These are phyloP conservation scores for Cetoscarus ocellatus DNA, from an alignment of 2,797 vertebrate genomes.

Conservation along the genomic window DNA sequence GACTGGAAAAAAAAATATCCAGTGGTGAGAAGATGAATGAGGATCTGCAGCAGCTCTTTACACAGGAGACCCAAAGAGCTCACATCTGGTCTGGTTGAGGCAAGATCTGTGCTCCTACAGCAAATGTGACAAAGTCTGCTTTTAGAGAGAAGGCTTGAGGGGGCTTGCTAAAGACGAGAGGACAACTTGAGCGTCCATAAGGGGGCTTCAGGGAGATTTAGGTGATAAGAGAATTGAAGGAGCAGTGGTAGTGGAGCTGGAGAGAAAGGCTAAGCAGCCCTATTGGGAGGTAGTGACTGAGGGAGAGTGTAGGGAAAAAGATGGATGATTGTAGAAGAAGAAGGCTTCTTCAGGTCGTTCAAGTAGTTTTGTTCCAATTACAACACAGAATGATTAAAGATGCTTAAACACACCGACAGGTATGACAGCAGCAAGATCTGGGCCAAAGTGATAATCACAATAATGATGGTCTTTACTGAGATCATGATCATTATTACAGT, in stretches of 20 bases:
- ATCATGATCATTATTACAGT: too few relatives aligned
- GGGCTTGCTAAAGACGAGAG: slow-evolving; percentile 26
- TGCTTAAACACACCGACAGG: not conserved
- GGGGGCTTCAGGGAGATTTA: slow-evolving; percentile 18
- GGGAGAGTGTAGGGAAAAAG: slow-evolving; percentile 1
- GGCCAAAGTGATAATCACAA: too few relatives aligned
- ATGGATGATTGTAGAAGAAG: not conserved
- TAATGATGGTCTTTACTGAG: too few relatives aligned
- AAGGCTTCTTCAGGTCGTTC: not conserved
- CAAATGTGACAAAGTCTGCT: slow-evolving; percentile 52
- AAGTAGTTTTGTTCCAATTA: slow-evolving; percentile 12
- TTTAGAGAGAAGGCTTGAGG: slow-evolving; percentile 23
- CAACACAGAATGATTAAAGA: slow-evolving; percentile 6
- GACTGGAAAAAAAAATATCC: slow-evolving; percentile 44
- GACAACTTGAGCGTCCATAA: slow-evolving; percentile 37
- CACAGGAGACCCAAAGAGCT: slow-evolving; percentile 48
- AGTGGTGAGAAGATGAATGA: slow-evolving; percentile 60
- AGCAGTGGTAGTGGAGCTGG: slow-evolving; percentile 31
- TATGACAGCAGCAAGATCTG: too few relatives aligned
- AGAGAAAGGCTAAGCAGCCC: slow-evolving; percentile 9
- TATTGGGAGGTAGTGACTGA: slow-evolving; percentile 20
- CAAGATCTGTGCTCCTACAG: slow-evolving; percentile 45
- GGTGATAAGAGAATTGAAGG: slow-evolving; percentile 52
- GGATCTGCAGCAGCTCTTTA: slow-evolving; percentile 41
- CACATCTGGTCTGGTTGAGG: slow-evolving; percentile 51